Evolutionary conservation across 2,113 vertebrate species (phyloP).

Genomic region (Mustelus asterias): DNA sequence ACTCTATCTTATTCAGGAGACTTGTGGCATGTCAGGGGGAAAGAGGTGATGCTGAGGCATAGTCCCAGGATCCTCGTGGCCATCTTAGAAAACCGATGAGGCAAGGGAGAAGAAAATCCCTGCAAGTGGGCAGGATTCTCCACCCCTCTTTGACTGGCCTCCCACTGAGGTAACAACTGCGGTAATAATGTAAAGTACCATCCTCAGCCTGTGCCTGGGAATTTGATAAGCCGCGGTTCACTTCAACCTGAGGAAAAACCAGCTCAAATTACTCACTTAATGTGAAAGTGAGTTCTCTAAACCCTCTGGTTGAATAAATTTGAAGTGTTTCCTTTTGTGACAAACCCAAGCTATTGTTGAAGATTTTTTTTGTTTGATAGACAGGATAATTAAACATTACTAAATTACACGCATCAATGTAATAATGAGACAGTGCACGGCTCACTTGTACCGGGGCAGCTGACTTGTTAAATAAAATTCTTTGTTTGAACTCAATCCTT

Average conservation of each 20-base stretch:
- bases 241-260: not conserved
- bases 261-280: not conserved
- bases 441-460: not conserved
- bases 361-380: conserved; percentile 20
- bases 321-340: conserved; percentile 9
- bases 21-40: not conserved
- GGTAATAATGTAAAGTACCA: not conserved
- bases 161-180: not conserved
- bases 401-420: conserved; percentile 28
- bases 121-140: not conserved
- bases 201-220: not conserved
- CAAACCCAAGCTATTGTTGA: conserved; percentile 11
- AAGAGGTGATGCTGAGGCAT: too few species aligned
- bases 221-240: not conserved
- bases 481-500: conserved; percentile 30
- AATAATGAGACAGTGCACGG: conserved; percentile 13
- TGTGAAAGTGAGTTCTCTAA: not conserved
- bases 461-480: not conserved
- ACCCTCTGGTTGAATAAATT: not conserved
- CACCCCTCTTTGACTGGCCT: not conserved
- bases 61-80: not conserved
- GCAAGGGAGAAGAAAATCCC: not conserved
- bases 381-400: conserved; percentile 21
- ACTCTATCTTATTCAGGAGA: not conserved
- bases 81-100: not conserved